Percentiles rank a stretch among this genome's conserved stretches.
Evolutionary conservation across 2,888 invertebrate species (phyloP).

Genomic region (Morinoia aosen): DNA sequence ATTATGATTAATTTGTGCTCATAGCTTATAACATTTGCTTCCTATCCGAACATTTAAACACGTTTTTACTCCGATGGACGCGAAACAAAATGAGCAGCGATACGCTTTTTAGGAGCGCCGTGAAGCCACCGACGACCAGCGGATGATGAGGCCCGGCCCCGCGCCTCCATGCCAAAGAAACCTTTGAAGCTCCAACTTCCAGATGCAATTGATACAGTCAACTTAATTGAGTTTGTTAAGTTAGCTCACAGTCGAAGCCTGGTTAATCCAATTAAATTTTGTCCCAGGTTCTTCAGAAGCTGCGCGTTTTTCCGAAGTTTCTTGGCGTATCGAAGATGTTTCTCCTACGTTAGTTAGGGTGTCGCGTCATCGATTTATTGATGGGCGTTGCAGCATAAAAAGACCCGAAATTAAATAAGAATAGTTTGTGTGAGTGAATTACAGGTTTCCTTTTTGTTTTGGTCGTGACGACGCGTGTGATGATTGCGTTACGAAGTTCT

Average conservation of each 20-base stretch:
- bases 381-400: background rate
- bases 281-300: conserved; percentile 14
- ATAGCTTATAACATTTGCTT: too few relatives aligned
- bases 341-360: background rate
- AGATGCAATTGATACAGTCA: conserved; percentile 26
- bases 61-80: too few relatives aligned
- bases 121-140: background rate
- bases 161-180: background rate
- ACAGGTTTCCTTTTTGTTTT: conserved; percentile 30
- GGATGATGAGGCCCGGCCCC: background rate
- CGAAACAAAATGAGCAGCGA: background rate
- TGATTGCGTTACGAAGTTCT: conserved; percentile 48
- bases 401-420: conserved; percentile 44
- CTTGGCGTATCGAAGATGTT: background rate
- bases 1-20: too few relatives aligned
- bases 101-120: background rate
- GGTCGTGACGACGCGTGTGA: background rate
- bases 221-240: conserved; percentile 30
- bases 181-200: conserved; percentile 12
- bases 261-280: conserved; percentile 20
- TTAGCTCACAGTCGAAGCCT: conserved; percentile 17
- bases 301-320: background rate
- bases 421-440: conserved; percentile 31
- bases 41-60: too few relatives aligned
- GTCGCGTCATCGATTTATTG: conserved; percentile 51